Evolutionary conservation across 2,113 vertebrate genomes (phyloP), one percentile per base, ranked within the genome.

Genomic region (Alligator sinensis): DNA sequence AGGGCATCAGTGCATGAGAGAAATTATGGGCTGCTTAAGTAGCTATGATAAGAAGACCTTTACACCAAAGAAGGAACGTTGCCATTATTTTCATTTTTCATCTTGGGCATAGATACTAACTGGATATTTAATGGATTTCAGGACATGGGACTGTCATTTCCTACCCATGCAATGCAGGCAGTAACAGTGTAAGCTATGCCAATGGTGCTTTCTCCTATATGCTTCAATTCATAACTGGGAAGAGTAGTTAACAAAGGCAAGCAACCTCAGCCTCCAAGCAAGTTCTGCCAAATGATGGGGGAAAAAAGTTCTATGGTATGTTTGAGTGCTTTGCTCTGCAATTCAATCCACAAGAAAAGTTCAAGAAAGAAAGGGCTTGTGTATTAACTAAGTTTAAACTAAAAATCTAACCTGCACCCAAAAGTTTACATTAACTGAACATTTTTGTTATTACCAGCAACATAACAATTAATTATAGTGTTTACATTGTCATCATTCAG

Each of bases 71-170:
- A 59, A 75, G 82, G 77, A 18, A 0, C 1, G 4, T 54, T 88
- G 68, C 47, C 34, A 30, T 27, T 19, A 74, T 66, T 59, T 78
- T 4, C 70, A 61, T 19, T 28, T 63, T 25, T 85, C 62, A 15
- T 0, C 75, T 47, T 30, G 61, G 24, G 24, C 34, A 47, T 14
- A 24, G 38, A 74, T 38, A 74, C 30, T 7, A 6, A 38, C 38
- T 74, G 47, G 13, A 47, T 47, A 91, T 16, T 2, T 1, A 86
- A 80, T 10, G 83, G 78, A 92, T 93, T 85, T 92, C 28, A 83
- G 74, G 55, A 17, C 77, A 77, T 77, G 57, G 0, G 0, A 58
- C 82, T 62, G 70, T 87, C 15, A 70, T 47, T 6, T 2, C 6
- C 81, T 4, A 0, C 83, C 24, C 17, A 34, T 27, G 7, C 62